phyloP scores from a whole-genome alignment of 1,140 invertebrate genomes.

The Drosophila lini region DNA sequence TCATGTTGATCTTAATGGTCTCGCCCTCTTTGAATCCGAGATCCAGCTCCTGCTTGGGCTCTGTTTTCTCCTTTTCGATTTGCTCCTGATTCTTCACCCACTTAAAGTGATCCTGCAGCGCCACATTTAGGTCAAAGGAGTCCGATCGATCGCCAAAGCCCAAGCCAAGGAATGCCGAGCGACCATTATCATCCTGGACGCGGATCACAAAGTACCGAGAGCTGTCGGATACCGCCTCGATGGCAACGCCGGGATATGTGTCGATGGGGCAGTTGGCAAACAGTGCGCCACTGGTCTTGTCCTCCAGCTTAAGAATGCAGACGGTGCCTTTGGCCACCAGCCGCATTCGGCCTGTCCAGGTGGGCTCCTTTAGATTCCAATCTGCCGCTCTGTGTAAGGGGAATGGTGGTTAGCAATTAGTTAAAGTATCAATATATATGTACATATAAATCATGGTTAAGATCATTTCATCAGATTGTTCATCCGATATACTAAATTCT shows the following conservation, averaged over 20 bases:
- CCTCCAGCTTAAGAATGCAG: constrained; percentile 96
- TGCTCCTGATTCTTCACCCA: constrained; percentile 96
- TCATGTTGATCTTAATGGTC: constrained; percentile 99
- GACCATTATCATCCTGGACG: constrained; percentile 97
- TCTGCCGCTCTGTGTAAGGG: constrained; percentile 93
- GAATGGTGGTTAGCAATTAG: background rate
- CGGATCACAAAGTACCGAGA: constrained; percentile 99
- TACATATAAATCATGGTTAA: too few species aligned
- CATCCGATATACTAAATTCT: background rate
- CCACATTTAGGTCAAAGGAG: constrained; percentile 99
- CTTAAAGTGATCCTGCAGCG: constrained; percentile 99
- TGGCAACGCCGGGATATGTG: constrained; percentile 95
- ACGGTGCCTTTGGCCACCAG: constrained; percentile 94
- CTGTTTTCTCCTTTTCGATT: constrained; percentile 92
- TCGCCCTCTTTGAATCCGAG: constrained; percentile 99
- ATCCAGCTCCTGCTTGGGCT: constrained; percentile 93
- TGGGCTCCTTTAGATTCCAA: constrained; percentile 98
- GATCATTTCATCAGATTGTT: too few species aligned
- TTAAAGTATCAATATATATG: background rate
- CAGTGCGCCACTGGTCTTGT: constrained; percentile 96
- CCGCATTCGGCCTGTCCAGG: constrained; percentile 97
- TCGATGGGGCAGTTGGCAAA: constrained; percentile 99
- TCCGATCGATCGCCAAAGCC: constrained; percentile 99
- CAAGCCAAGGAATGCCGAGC: constrained; percentile 98
- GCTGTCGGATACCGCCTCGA: constrained; percentile 98